phyloP scores from a whole-genome alignment of 2,888 invertebrate genomes.

The Rapana venosa region DNA sequence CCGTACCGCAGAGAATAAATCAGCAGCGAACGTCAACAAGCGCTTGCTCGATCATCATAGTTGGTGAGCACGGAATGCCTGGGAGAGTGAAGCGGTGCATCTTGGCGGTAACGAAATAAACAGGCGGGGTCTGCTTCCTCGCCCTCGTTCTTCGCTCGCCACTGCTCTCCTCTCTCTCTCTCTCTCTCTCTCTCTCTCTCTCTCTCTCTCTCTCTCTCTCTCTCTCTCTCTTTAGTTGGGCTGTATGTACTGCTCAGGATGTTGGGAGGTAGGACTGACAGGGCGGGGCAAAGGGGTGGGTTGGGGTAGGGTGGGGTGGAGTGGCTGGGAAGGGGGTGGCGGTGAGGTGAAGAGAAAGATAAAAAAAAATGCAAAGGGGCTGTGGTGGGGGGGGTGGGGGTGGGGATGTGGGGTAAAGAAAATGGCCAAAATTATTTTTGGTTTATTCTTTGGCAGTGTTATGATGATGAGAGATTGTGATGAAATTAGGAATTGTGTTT shows the following conservation, averaged over 20 bases:
- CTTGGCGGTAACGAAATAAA: slow-evolving; percentile 34
- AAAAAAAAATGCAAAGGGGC: background rate
- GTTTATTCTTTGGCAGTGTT: no score
- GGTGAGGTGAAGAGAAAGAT: background rate
- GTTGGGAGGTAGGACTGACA: background rate
- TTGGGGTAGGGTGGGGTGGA: background rate
- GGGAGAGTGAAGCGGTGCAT: slow-evolving; percentile 32
- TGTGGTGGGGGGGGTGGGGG: background rate
- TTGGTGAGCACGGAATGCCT: background rate
- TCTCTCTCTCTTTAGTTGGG: no score
- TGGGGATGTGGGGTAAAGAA: background rate
- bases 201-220: no score
- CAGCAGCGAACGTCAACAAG: slow-evolving; percentile 26
- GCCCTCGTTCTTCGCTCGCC: no score
- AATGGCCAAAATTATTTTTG: background rate
- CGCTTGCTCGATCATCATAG: slow-evolving; percentile 33
- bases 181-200: no score
- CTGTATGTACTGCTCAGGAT: no score
- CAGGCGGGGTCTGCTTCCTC: background rate
- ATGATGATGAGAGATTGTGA: no score
- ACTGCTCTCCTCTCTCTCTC: no score
- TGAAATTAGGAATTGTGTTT: no score
- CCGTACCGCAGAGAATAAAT: slow-evolving; percentile 19
- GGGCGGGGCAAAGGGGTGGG: background rate
- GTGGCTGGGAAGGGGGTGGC: background rate